phyloP scores from a whole-genome alignment of 2,888 invertebrate genomes.

The Sinohyriopsis cumingii region DNA sequence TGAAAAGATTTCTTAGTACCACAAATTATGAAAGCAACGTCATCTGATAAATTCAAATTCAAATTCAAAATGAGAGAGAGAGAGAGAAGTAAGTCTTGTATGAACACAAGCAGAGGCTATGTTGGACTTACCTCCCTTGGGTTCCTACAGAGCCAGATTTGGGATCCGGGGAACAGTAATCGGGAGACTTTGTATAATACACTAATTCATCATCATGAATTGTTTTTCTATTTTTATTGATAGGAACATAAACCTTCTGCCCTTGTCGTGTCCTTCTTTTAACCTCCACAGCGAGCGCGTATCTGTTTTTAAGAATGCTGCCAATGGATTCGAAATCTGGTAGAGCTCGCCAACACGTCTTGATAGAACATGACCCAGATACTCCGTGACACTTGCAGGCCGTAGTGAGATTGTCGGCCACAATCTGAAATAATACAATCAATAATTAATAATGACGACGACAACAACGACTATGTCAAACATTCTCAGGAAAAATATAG shows the following conservation, averaged over 20 bases:
- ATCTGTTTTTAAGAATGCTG: conserved; percentile 76
- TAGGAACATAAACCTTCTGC: conserved; percentile 66
- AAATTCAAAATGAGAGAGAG: background rate
- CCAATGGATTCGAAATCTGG: conserved; percentile 76
- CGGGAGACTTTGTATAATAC: conserved; percentile 86
- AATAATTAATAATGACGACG: background rate
- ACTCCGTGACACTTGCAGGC: conserved; percentile 90
- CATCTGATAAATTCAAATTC: background rate
- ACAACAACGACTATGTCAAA: no score
- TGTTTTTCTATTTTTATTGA: conserved; percentile 64
- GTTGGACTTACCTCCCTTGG: conserved; percentile 79
- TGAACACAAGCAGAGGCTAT: background rate
- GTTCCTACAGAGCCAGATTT: conserved; percentile 85
- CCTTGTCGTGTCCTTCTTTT: conserved; percentile 50
- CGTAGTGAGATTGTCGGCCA: conserved; percentile 76
- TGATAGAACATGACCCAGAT: conserved; percentile 86
- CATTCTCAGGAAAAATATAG: no score
- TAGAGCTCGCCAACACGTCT: conserved; percentile 86
- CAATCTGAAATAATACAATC: conserved; percentile 74
- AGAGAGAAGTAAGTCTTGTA: background rate
- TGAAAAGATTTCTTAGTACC: no score
- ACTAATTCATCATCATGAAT: conserved; percentile 79
- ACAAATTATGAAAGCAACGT: no score
- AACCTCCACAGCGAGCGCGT: conserved; percentile 73
- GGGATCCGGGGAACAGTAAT: conserved; percentile 85